phyloP scores from a whole-genome alignment of 2,113 vertebrate genomes.

The Excalfactoria chinensis region DNA sequence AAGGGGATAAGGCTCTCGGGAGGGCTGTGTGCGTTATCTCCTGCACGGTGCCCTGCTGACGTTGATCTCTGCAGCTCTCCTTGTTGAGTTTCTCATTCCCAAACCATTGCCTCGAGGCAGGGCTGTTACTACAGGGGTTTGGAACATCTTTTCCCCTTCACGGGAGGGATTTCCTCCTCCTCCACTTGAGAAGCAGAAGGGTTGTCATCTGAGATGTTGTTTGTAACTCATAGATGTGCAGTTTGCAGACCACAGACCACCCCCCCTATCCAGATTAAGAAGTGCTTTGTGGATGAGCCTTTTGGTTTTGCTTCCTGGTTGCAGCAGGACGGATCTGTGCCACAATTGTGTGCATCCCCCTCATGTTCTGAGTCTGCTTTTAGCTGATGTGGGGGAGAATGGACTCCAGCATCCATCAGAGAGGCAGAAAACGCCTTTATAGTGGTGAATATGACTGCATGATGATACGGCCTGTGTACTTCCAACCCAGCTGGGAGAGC shows the following conservation, averaged over 20 bases:
- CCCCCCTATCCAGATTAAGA: background rate
- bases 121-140: background rate
- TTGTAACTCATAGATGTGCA: background rate
- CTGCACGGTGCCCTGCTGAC: background rate
- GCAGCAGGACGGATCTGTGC: background rate
- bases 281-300: background rate
- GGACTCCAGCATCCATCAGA: background rate
- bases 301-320: background rate
- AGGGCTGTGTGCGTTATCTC: conserved; percentile 45
- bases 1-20: conserved; percentile 39
- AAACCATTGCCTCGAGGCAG: conserved; percentile 9
- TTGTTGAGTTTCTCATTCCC: background rate
- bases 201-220: background rate
- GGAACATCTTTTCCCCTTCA: background rate
- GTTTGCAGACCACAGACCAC: background rate
- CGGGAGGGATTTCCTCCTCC: background rate
- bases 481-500: background rate
- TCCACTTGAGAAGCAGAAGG: background rate
- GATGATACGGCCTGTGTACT: background rate
- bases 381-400: background rate
- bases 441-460: background rate
- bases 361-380: background rate
- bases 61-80: conserved; percentile 36
- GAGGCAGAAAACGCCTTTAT: background rate
- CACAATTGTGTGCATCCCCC: background rate